Percentiles rank a stretch among this genome's conserved stretches.
Conservation (phyloP, 2,888 invertebrate genomes). For the Pegoplata infirma region DNA sequence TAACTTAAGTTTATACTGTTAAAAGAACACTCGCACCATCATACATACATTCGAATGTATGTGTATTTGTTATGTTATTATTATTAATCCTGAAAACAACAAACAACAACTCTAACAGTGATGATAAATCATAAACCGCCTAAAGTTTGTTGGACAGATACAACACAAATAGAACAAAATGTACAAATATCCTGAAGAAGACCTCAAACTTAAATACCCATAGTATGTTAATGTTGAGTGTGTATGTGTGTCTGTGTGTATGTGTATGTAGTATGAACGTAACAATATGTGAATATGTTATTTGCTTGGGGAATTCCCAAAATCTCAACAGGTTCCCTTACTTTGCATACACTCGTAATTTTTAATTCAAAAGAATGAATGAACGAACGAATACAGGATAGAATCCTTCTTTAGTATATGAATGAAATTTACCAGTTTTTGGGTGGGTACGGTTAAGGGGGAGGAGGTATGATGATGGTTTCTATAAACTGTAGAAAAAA, state of each 20-base stretch:
- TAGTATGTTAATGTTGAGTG: slow-evolving; percentile 17
- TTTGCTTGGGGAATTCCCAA: slow-evolving; percentile 78
- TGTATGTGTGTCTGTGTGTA: neutral
- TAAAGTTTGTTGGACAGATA: slow-evolving; percentile 61
- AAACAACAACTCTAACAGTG: slow-evolving; percentile 73
- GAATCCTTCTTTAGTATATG: neutral
- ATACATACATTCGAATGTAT: neutral
- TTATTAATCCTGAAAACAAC: slow-evolving; percentile 71
- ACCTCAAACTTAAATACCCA: slow-evolving; percentile 55
- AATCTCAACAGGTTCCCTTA: slow-evolving; percentile 78
- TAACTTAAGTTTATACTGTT: slow-evolving; percentile 1
- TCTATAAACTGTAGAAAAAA: too few relatives aligned
- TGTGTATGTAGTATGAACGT: slow-evolving; percentile 49
- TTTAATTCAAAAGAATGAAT: slow-evolving; percentile 60
- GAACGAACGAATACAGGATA: slow-evolving; percentile 20
- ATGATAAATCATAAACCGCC: slow-evolving; percentile 75
- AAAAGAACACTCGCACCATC: neutral
- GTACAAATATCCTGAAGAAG: slow-evolving; percentile 53
- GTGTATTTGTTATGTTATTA: slow-evolving; percentile 37
- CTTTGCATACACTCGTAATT: slow-evolving; percentile 69
- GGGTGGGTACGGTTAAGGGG: too few relatives aligned
- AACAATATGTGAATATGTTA: slow-evolving; percentile 72
- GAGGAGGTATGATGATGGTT: too few relatives aligned
- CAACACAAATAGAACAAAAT: slow-evolving; percentile 46
- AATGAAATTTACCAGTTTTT: too few relatives aligned